phyloP scores from a whole-genome alignment of 1,140 invertebrate genomes.

The Batillaria attramentaria region DNA sequence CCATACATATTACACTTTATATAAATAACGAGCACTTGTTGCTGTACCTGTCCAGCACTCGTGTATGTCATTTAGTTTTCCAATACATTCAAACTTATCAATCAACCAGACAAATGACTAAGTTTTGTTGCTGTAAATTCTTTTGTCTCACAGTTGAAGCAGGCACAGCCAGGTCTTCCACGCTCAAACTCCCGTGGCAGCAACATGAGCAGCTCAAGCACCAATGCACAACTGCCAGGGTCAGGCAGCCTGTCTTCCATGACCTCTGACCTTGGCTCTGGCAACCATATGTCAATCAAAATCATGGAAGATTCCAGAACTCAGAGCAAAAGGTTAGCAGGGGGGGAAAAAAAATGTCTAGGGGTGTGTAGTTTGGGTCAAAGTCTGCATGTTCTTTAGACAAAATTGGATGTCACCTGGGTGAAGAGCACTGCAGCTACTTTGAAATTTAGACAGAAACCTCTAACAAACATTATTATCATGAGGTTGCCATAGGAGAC shows the following conservation, averaged over 20 bases:
- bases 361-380: not conserved
- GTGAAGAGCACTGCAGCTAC: not conserved
- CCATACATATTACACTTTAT: not conserved
- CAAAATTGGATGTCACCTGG: no score
- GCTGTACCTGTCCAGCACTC: no score
- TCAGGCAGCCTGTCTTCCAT: constrained; percentile 11
- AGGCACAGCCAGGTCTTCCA: constrained; percentile 10
- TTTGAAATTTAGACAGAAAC: not conserved
- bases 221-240: not conserved
- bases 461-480: not conserved
- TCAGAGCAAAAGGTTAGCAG: constrained; percentile 1
- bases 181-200: constrained; percentile 27
- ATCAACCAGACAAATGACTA: not conserved
- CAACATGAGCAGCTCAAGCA: not conserved
- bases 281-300: constrained; percentile 15
- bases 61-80: no score
- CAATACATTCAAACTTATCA: no score
- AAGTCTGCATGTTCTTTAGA: not conserved
- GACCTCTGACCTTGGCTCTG: constrained; percentile 6
- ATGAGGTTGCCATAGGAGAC: not conserved
- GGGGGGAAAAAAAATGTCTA: no score
- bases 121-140: not conserved
- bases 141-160: constrained; percentile 16
- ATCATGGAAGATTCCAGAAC: constrained; percentile 21
- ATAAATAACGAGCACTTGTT: no score